Evolutionary conservation across 2,797 vertebrate species (phyloP).

Genomic region (Champsocephalus gunnari): DNA sequence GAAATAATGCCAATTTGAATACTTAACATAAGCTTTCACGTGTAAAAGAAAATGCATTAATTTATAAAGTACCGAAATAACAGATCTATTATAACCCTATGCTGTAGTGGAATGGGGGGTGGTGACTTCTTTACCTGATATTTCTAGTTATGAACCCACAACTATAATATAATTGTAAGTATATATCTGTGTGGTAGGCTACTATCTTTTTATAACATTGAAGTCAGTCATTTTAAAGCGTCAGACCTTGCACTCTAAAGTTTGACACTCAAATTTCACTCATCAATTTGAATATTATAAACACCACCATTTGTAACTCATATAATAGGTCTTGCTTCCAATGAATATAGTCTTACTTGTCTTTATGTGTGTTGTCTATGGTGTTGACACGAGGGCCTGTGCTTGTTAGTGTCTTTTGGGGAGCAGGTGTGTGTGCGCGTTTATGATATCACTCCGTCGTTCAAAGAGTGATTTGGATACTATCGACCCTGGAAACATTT

Average conservation of each 20-base stretch:
- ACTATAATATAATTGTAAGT: not conserved
- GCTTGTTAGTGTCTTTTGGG: not conserved
- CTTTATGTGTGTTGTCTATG: not conserved
- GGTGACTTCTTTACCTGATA: not conserved
- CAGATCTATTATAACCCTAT: no score
- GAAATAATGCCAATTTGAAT: not conserved
- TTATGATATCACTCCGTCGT: constrained; percentile 5
- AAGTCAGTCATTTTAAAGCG: not conserved
- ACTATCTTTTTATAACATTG: not conserved
- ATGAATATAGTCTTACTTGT: not conserved
- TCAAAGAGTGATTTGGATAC: constrained; percentile 31
- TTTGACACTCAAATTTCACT: no score
- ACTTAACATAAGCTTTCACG: not conserved
- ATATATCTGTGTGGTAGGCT: not conserved
- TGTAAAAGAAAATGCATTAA: no score
- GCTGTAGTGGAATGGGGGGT: no score
- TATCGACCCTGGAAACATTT: constrained; percentile 57
- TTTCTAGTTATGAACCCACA: not conserved
- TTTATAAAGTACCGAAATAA: no score
- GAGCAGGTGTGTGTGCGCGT: constrained; percentile 27
- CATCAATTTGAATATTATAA: not conserved
- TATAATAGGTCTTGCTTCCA: not conserved
- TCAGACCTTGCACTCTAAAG: no score
- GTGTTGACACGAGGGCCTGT: not conserved
- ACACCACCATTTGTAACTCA: not conserved